Evolutionary conservation across 30 jellyfish, hydroid and myxozoan genomes (phyloP).

Genomic region (Nemopilema nomurai): DNA sequence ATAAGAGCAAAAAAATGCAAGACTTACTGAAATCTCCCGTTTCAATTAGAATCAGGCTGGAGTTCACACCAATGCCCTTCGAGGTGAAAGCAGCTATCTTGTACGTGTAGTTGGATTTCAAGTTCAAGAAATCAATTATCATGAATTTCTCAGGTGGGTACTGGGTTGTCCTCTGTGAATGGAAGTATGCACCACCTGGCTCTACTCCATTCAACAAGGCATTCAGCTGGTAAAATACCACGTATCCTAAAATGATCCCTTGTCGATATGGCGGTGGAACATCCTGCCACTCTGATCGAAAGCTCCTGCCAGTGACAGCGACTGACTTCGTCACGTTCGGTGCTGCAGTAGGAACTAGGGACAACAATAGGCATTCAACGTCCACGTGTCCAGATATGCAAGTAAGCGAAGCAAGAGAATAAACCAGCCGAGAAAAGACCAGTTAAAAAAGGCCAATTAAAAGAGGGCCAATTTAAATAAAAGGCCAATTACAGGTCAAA

Average conservation of each 20-base stretch:
- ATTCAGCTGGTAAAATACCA: constrained; percentile 6
- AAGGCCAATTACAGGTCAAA: too few species aligned
- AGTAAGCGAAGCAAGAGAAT: too few species aligned
- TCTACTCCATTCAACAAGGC: not conserved
- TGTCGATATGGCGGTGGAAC: constrained; percentile 15
- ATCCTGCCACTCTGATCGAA: constrained; percentile 39
- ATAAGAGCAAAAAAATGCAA: not conserved
- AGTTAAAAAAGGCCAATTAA: too few species aligned
- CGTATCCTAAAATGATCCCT: constrained; percentile 27
- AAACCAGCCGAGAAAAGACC: too few species aligned
- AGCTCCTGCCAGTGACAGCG: constrained; percentile 39
- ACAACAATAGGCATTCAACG: too few species aligned
- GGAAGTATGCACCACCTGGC: not conserved
- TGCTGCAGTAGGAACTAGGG: constrained; percentile 26
- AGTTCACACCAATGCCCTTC: constrained; percentile 49
- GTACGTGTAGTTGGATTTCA: constrained; percentile 20
- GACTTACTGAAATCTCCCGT: constrained; percentile 68
- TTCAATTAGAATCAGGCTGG: constrained; percentile 3
- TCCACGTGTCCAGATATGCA: too few species aligned
- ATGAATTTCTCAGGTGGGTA: constrained; percentile 8
- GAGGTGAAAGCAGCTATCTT: constrained; percentile 53
- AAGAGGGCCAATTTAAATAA: too few species aligned
- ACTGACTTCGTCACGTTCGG: constrained; percentile 20
- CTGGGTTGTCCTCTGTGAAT: not conserved
- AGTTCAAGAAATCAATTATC: constrained; percentile 22